Conservation (phyloP, 1,140 invertebrate genomes). For the Pentalonia nigronervosa region DNA sequence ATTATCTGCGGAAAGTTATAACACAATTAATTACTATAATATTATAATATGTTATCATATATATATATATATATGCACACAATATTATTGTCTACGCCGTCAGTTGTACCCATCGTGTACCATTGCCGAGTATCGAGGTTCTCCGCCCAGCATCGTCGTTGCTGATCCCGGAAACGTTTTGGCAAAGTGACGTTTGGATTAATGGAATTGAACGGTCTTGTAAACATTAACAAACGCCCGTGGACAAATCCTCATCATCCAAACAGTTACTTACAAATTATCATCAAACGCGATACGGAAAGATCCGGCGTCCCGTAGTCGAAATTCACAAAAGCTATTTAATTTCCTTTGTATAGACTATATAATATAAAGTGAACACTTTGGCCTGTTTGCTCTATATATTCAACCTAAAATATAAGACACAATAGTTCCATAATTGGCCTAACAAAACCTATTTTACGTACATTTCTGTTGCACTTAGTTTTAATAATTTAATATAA, state of each 20-base stretch:
- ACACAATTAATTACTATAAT: not conserved
- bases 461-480: not conserved
- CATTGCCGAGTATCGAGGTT: not conserved
- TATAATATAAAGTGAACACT: not conserved
- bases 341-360: not conserved
- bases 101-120: not conserved
- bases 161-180: not conserved
- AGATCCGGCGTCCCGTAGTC: not conserved
- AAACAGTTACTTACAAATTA: not conserved
- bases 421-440: not conserved
- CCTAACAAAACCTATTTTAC: not conserved
- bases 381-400: not conserved
- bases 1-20: not conserved
- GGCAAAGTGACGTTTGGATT: not conserved
- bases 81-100: not conserved
- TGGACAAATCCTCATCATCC: not conserved
- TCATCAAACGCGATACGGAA: not conserved
- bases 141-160: not conserved
- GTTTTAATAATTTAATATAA: not conserved
- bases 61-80: not conserved
- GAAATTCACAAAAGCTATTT: not conserved
- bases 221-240: conserved; percentile 12
- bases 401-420: not conserved
- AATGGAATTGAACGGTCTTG: not conserved
- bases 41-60: not conserved